Evolutionary conservation across 92 coral and sea anemone species (phyloP), one percentile per base, ranked within the genome.

Genomic region (Galaxea fascicularis): DNA sequence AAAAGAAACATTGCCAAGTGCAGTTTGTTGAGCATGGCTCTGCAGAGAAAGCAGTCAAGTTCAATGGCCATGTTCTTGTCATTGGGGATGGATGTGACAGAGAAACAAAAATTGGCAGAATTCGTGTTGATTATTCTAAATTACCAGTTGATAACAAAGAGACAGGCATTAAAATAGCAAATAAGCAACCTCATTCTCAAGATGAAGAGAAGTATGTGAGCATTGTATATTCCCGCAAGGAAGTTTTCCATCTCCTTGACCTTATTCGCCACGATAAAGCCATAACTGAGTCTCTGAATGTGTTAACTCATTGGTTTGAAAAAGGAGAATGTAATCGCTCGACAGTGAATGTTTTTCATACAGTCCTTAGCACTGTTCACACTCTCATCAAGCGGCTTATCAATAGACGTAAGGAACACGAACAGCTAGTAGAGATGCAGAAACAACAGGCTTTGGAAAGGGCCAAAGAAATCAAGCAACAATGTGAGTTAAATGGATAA

Each of bases 381-480:
- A 87, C 86, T 13, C 95, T 92, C 59, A 83, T 90, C 80, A 92
- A 90, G 73, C 78, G 95, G 49, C 80, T 94, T 27, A 85, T 87
- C 4, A 90, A 63, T 44, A 94, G 88, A 81, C 93, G 93, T 73
- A 93, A 85, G 63, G 98, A 94, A n/a, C 94, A 94, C 74, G 95
- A 89, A 31, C 87, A 87, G 71, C 90, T 77, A 58, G 98, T 94
- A 12, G 88, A 92, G 86, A 87, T 75, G 35, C 95, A 94, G 80
- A 93, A 83, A 56, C 80, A 57, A 46, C 89, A 94, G 60, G 92
- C 91, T 64, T 71, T 71, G 0, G 80, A 80, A 44, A 67, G 90
- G 85, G 92, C 92, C 39, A 87, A 86, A 79, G 88, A 74, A 47
- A 89, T 94, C 45, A 89, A 79, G 63, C 63, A 57, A 57, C 63